These are phyloP conservation scores for Synchiropus splendidus DNA, from an alignment of 2,113 vertebrate genomes.

Conservation along the genomic window DNA sequence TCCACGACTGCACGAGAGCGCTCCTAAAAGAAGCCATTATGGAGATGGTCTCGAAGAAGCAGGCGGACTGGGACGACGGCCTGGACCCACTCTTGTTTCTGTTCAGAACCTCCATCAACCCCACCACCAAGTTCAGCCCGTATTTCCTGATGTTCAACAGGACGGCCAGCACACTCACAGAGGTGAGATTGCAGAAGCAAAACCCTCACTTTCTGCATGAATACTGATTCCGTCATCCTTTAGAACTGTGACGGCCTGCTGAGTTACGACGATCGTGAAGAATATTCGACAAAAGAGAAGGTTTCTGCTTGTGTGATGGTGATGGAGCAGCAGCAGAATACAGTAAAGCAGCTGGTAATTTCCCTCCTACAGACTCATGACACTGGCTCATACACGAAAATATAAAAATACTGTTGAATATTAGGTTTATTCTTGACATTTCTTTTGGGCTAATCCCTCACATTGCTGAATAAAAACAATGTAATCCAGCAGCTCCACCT, in stretches of 20 bases:
- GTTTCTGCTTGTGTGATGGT: slow-evolving; percentile 43
- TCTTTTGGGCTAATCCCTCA: no score
- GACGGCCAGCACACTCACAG: slow-evolving; percentile 57
- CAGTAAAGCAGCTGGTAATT: slow-evolving; percentile 72
- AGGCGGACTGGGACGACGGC: slow-evolving; percentile 73
- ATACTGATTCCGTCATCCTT: neutral
- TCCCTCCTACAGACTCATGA: neutral
- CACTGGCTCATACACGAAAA: no score
- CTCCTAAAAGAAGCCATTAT: slow-evolving; percentile 69
- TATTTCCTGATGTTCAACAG: slow-evolving; percentile 83
- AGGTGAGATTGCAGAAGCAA: slow-evolving; percentile 33
- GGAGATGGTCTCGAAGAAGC: slow-evolving; percentile 70
- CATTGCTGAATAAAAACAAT: no score
- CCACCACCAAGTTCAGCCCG: slow-evolving; percentile 74
- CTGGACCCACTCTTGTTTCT: slow-evolving; percentile 74
- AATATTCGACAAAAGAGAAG: slow-evolving; percentile 39
- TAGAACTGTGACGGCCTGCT: slow-evolving; percentile 54
- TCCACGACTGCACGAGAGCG: slow-evolving; percentile 55
- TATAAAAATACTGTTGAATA: no score
- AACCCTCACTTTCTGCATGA: neutral
- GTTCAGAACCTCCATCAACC: slow-evolving; percentile 74
- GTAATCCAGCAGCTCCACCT: no score
- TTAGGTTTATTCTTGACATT: no score
- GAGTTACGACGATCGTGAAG: slow-evolving; percentile 52
- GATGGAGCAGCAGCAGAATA: slow-evolving; percentile 70